Evolutionary conservation across 2,113 vertebrate species (phyloP), one percentile per base, ranked within the genome.

Genomic region (Delphinus delphis): DNA sequence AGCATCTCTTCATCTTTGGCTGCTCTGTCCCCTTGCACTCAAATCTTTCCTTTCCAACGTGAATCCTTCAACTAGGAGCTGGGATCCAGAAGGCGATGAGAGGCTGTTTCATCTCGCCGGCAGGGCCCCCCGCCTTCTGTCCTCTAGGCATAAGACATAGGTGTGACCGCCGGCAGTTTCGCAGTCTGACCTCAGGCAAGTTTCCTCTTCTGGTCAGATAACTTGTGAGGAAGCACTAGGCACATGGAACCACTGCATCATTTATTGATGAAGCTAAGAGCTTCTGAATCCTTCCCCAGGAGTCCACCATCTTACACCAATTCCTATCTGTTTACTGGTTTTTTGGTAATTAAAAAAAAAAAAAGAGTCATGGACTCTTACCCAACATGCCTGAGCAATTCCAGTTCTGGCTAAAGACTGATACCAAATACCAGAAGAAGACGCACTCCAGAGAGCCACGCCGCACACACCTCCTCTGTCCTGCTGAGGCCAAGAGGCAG

Each of bases 141-240:
- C 31, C 33, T 25, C 58, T 47, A 55, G 55, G 47, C 82, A 9
- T 13, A 12, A 62, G 70, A 58, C 0, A 4, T 1, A 31, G 36
- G 23, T 63, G 70, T 31, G 50, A 67, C 65, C 14, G 10, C 33
- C 8, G 53, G 79, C 7, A 73, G 50, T 18, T 44, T 86, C 1
- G 21, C 44, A 9, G 25, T 53, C 10, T 83, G 94, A 50, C 63
- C 65, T 55, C 55, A 79, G 60, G 65, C n/a, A 44, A 77, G 33
- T 82, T 91, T 91, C 87, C 92, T 85, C 60, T 47, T 67, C 38
- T 17, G 77, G 33, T 80, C 53, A 38, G 50, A 21, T 25, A 80
- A 80, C 36, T 8, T 0, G 4, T 3, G 14, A 81, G 88, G 65
- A 83, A 89, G 83, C 74, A 63, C 21, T 58, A 47, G 62, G 95